Base-by-base conservation (phyloP, 2,888 invertebrate genomes). In the Cataglyphis cursor region DNA sequence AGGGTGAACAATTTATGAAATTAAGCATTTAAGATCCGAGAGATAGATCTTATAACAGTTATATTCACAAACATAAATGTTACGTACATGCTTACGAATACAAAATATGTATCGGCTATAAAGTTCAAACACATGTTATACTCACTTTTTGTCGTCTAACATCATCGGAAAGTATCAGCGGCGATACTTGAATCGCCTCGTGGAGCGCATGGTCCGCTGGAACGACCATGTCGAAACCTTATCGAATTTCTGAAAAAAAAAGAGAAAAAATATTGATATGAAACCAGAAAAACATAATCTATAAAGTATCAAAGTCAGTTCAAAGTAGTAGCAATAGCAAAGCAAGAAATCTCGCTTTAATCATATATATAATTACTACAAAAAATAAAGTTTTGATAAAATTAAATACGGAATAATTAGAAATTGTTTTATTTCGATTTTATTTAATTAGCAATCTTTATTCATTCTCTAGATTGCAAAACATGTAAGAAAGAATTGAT, bases 181-280 rank as follows among this genome's bases (percentile, higher is more conserved):
- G 92, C 15, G 92, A 86, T n/a, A 94, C 93, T 83, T 93, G 93
- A 78, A 94, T 94, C 41, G 94, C 93, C 70, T 94, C 94, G 72
- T 93, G 92, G 21, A 94, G 92, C 54, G 91, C 91, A 66, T 90
- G 92, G 73, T 94, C 94, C n/a, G 92, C 86, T 8, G 94, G 93
- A 41, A 92, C 90, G 81, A 92, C 92, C 92, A 92, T 94, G 81
- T 91, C 78, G 81, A 28, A 2, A 64, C 72, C 70, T 72, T 84
- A 83, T 74, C 57, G 72, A 38, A 83, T 87, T 31, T 83, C 91
- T 91, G 84, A 28, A 89, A 89, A 68, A 75, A 12, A 9, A 68
- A 21, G n/a, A n/a, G 5, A 6, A 3, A 51, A 24, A 72, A 80
- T 3, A 54, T 54, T 18, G 38, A 24, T 51, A n/a, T 51, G 15